These are phyloP conservation scores for Tenthredo amoena DNA, from an alignment of 2,888 invertebrate species.

Conservation along the genomic window DNA sequence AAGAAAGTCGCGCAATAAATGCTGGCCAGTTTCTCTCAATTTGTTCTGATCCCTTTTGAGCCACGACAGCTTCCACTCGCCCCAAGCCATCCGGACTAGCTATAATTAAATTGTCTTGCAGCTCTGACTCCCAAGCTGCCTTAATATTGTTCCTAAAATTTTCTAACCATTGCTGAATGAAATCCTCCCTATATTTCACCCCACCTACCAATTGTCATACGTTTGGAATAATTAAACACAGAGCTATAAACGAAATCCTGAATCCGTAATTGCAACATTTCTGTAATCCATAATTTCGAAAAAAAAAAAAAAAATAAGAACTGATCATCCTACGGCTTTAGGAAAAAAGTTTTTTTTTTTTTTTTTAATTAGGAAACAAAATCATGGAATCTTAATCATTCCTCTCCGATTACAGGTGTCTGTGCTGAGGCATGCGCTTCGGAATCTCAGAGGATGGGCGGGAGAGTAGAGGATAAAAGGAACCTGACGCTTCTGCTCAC, in stretches of 20 bases:
- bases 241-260: too few relatives aligned
- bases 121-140: neutral
- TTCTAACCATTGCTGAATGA: neutral
- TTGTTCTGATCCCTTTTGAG: conserved; percentile 57
- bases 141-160: neutral
- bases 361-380: neutral
- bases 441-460: neutral
- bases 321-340: neutral
- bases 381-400: neutral
- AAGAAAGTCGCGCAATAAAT: conserved; percentile 58
- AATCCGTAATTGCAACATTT: too few relatives aligned
- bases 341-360: neutral
- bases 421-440: conserved; percentile 23
- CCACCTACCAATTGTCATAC: too few relatives aligned
- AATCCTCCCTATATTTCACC: neutral
- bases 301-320: neutral
- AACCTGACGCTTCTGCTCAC: neutral
- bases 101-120: conserved; percentile 46
- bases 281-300: neutral
- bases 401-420: neutral
- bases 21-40: conserved; percentile 58
- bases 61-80: neutral
- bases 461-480: conserved; percentile 43
- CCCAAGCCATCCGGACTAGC: neutral
- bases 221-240: too few relatives aligned